Base-by-base conservation (phyloP, 1,140 invertebrate genomes). In the Cydia pomonella region DNA sequence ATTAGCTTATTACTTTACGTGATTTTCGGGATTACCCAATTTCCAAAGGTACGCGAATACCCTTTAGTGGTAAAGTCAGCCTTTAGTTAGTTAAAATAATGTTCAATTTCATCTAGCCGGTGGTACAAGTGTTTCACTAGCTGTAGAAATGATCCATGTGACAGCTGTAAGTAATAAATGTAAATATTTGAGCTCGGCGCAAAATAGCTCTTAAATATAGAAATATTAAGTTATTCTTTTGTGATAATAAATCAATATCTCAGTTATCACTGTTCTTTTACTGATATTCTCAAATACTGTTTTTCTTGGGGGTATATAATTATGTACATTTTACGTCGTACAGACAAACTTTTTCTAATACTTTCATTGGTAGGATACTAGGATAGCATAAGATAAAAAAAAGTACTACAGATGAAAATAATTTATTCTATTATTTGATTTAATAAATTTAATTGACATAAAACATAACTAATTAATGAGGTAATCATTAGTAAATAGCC, bases 201-300 rank as follows among this genome's bases (percentile, higher is more conserved):
- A 80, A 84, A 85, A 83, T 85, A 83, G 79, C 59, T 47, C 79
- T 81, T 79, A 76, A 81, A 82, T 81, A 77, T 86, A 88, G 86
- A 74, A 77, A 79, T 84, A 84, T 80, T 87, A 87, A 88, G 83
- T 87, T 87, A 88, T 83, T 73, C 77, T 87, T 81, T 84, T 90
- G 80, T 88, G 81, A 87, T 88, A 85, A 84, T 85, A 87, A 87
- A 87, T 74, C 74, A 83, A 77, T 78, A 84, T 85, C 80, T 83
- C 81, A 82, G 73, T 83, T 77, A 41, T 76, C 16, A 33, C 50
- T 72, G 77, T 9, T 27, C 3, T 79, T 80, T 82, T 77, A 74
- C 62, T 77, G 38, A n/a, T n/a, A n/a, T n/a, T n/a, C n/a, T n/a
- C n/a, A n/a, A n/a, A n/a, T n/a, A n/a, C n/a, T n/a, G n/a, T n/a